Evolutionary conservation across 2,797 vertebrate species (phyloP).

Genomic region (Nothura maculosa): DNA sequence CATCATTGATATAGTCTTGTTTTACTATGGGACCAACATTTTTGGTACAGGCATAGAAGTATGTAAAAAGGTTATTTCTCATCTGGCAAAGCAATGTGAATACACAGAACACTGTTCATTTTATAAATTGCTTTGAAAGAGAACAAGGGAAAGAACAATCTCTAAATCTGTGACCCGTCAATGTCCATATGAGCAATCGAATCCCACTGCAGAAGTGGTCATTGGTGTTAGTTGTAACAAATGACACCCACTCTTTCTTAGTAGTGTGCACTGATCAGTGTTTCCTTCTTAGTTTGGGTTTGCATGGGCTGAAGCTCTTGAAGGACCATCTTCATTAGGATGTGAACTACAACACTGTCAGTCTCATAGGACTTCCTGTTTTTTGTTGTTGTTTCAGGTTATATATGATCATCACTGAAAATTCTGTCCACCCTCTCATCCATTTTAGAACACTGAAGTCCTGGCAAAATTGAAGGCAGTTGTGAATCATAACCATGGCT

Average conservation of each 20-base stretch:
- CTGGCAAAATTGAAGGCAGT: background rate
- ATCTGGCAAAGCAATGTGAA: background rate
- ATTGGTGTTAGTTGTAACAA: background rate
- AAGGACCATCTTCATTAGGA: background rate
- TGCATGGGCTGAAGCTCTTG: background rate
- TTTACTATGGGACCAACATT: background rate
- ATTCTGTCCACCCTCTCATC: background rate
- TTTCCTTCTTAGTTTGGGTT: background rate
- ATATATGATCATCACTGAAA: background rate
- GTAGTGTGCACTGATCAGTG: background rate
- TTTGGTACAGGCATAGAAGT: background rate
- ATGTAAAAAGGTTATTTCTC: background rate
- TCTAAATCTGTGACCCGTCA: background rate
- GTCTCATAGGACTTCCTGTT: background rate
- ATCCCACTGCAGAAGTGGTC: background rate
- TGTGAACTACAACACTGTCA: rapidly evolving
- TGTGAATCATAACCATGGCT: background rate
- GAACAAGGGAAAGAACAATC: background rate
- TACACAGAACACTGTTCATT: background rate
- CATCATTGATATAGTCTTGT: background rate
- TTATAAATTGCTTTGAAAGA: background rate
- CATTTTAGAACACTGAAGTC: background rate
- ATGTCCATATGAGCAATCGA: background rate
- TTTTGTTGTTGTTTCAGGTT: background rate
- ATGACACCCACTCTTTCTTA: rapidly evolving